Conservation (phyloP, 2,797 vertebrate species). For the Danio kyathit region DNA sequence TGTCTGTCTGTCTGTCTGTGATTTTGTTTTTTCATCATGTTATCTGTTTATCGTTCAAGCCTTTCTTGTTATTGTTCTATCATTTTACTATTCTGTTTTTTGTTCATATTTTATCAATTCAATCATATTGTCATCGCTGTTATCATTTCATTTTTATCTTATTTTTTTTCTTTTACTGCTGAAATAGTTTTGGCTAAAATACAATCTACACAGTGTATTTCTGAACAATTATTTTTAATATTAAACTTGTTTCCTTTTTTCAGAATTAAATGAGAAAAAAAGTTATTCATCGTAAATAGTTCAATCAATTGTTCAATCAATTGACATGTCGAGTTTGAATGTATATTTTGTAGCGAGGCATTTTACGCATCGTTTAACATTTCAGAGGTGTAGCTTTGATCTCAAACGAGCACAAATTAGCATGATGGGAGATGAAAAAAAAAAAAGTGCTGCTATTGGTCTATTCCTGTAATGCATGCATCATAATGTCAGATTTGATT, state of each 20-base stretch:
- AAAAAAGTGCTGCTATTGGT: slow-evolving; percentile 1
- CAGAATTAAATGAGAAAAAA: not conserved
- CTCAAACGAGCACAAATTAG: slow-evolving; percentile 9
- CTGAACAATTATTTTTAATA: too few species aligned
- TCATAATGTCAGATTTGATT: slow-evolving; percentile 51
- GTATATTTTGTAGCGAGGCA: not conserved
- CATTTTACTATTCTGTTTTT: too few species aligned
- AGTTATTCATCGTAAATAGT: not conserved
- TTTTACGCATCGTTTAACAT: slow-evolving; percentile 19
- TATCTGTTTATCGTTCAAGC: too few species aligned
- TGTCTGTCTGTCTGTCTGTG: too few species aligned
- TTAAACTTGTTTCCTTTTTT: not conserved
- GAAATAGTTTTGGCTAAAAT: too few species aligned
- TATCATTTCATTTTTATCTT: too few species aligned
- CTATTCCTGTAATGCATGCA: slow-evolving; percentile 2
- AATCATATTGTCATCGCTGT: too few species aligned
- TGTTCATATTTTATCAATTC: too few species aligned
- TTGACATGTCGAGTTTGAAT: not conserved
- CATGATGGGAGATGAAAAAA: slow-evolving; percentile 14
- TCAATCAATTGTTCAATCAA: not conserved
- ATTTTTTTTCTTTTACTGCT: too few species aligned
- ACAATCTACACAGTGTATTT: too few species aligned
- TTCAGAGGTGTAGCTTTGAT: slow-evolving; percentile 20
- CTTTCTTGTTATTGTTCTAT: too few species aligned
- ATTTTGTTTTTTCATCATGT: too few species aligned